Evolutionary conservation across 2,888 invertebrate species (phyloP), one percentile per base, ranked within the genome.

Genomic region (Sycophila texana): DNA sequence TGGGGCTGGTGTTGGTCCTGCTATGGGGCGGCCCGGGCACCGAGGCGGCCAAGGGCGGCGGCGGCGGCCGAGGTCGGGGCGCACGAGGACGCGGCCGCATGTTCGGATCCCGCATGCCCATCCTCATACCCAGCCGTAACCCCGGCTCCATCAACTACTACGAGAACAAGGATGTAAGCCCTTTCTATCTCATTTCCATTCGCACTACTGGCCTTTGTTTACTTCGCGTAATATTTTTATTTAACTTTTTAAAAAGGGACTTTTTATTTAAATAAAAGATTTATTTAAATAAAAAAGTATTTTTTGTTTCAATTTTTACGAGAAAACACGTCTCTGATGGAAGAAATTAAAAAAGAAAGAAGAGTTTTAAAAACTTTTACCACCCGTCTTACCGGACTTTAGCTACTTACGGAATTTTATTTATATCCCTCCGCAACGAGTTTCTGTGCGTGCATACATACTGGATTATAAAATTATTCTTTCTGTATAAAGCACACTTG

Each of bases 161-260:
- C 84, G 93, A 93, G 82, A 92, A 94, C 86, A 93, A 93, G 89
- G 93, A 94, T 86, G 94, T 94, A 89, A 92, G 81, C 74, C 0
- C 10, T 13, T 26, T 30, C 18, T 26, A 0, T n/a, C 10, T 58
- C 51, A 5, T n/a, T 12, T 60, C 3, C 30, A 26, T 60, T 16
- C n/a, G 12, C 18, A 16, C 7, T 55, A 55, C 18, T 18, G 18
- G 55, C 2, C 10, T 18, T 58, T 20, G 58, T 58, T 39, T 39
- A 39, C 39, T 39, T 39, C 39, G 39, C 39, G 7, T 39, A 39
- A 39, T 10, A 10, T 39, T 39, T 5, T 39, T 39, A 7, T 10
- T 10, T 10, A 5, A 10, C 0, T 39, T 39, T 39, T 10, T 7
- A 39, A 5, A n/a, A 53, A 53, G 1, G 14, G n/a, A 53, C 14